Percentiles rank a stretch among this genome's conserved stretches.
Conservation (phyloP, 2,797 vertebrate genomes). For the Sebastes kiyomatsui region DNA sequence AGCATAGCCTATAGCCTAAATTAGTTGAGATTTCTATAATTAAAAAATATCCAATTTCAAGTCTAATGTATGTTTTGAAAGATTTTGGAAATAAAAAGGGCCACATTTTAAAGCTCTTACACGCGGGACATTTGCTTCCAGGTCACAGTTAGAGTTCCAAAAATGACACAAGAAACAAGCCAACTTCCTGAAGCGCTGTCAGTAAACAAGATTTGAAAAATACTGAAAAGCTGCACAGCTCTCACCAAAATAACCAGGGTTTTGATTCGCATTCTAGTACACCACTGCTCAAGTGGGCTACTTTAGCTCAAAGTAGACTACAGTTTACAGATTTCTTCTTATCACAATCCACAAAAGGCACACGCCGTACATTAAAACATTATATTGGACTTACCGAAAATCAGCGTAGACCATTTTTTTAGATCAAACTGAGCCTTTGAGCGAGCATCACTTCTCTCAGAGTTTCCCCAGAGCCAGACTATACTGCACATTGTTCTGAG, state of each 20-base stretch:
- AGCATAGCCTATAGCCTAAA: neutral
- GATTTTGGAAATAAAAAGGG: neutral
- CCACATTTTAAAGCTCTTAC: neutral
- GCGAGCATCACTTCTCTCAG: slow-evolving; percentile 28
- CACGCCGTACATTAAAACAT: too few species aligned
- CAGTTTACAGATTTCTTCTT: neutral
- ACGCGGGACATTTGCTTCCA: neutral
- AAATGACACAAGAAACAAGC: neutral
- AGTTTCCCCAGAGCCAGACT: slow-evolving; percentile 18
- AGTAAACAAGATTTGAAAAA: neutral
- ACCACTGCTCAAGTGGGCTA: too few species aligned
- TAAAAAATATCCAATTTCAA: neutral
- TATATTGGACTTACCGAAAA: neutral
- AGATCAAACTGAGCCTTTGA: slow-evolving; percentile 27
- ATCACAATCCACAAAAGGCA: neutral
- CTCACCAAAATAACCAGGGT: neutral
- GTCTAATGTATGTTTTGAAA: neutral
- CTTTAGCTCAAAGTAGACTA: neutral
- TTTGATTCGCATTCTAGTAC: neutral
- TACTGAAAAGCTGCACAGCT: neutral
- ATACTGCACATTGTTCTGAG: slow-evolving; percentile 53
- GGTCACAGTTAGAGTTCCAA: neutral
- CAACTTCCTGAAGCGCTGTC: neutral
- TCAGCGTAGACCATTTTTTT: neutral
- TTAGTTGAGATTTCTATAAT: neutral